A percentile compares a stretch with the other conserved stretches of the same genome.
These are phyloP conservation scores for Agrochola litura DNA, from an alignment of 2,888 invertebrate genomes.

Conservation along the genomic window DNA sequence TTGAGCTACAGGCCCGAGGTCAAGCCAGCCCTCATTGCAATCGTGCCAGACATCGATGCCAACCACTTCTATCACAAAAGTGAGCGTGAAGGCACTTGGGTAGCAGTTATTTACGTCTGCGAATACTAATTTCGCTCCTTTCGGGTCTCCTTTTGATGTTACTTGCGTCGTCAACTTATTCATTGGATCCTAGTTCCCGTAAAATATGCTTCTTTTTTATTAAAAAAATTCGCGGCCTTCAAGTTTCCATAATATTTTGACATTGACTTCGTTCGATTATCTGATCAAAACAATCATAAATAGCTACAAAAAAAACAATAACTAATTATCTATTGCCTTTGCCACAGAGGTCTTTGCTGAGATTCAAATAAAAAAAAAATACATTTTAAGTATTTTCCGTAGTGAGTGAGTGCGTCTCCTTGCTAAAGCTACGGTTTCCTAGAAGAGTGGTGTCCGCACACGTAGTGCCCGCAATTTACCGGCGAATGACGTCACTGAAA, in stretches of 20 bases:
- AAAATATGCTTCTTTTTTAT: background rate
- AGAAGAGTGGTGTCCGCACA: too few species aligned
- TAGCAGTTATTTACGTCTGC: background rate
- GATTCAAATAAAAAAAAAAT: background rate
- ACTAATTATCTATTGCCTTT: background rate
- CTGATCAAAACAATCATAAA: background rate
- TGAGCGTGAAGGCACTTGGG: slow-evolving; percentile 78
- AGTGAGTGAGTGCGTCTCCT: background rate
- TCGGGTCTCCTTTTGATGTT: slow-evolving; percentile 63
- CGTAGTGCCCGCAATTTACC: too few species aligned
- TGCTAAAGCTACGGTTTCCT: too few species aligned
- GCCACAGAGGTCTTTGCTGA: background rate
- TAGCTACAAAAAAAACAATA: background rate
- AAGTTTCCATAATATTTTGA: background rate
- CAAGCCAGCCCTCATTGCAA: slow-evolving; percentile 79
- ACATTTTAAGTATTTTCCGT: background rate
- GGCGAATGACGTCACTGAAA: too few species aligned
- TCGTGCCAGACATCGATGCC: slow-evolving; percentile 82
- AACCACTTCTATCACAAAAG: slow-evolving; percentile 83
- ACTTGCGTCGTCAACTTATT: slow-evolving; percentile 42
- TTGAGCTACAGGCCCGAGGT: slow-evolving; percentile 67
- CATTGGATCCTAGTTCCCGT: slow-evolving; percentile 49
- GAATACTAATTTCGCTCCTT: background rate
- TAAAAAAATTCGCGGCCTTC: background rate
- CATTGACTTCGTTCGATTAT: slow-evolving; percentile 17